Conservation (phyloP, 2,888 invertebrate species). For the Gnatocerus cornutus region DNA sequence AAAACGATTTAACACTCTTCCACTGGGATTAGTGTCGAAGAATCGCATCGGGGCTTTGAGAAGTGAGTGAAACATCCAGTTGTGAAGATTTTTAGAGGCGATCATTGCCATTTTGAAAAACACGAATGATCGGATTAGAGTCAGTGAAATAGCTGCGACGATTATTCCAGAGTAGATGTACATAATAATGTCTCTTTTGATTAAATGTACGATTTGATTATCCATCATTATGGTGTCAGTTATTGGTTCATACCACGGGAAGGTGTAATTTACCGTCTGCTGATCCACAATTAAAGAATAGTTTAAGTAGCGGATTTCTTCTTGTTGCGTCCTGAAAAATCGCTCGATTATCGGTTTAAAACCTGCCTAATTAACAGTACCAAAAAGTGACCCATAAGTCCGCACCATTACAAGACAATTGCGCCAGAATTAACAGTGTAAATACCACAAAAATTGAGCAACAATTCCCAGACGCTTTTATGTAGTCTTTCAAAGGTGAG, state of each 20-base stretch:
- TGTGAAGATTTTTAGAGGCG: slow-evolving; percentile 84
- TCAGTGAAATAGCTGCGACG: slow-evolving; percentile 74
- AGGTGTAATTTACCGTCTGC: slow-evolving; percentile 4
- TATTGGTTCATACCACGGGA: slow-evolving; percentile 50
- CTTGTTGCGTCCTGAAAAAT: slow-evolving; percentile 62
- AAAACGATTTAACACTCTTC: slow-evolving; percentile 85
- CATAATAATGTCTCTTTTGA: slow-evolving; percentile 57
- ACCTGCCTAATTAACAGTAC: no score
- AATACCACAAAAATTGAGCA: slow-evolving; percentile 55
- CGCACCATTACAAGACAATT: slow-evolving; percentile 61
- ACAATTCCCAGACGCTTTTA: slow-evolving; percentile 59
- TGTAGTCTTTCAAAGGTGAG: slow-evolving; percentile 61
- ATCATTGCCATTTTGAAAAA: slow-evolving; percentile 84
- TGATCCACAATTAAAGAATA: slow-evolving; percentile 18
- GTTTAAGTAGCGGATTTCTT: slow-evolving; percentile 55
- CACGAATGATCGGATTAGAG: slow-evolving; percentile 77
- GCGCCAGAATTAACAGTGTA: slow-evolving; percentile 58
- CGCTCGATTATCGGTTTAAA: no score
- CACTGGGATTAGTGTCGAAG: slow-evolving; percentile 89
- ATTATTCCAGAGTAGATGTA: slow-evolving; percentile 75
- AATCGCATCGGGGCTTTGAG: slow-evolving; percentile 78
- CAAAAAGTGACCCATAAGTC: slow-evolving; percentile 67
- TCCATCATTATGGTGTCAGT: slow-evolving; percentile 39
- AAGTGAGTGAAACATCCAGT: slow-evolving; percentile 83
- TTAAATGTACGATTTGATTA: slow-evolving; percentile 39